Base-by-base conservation (phyloP, 2,888 invertebrate species). In the Hemaris fuciformis region DNA sequence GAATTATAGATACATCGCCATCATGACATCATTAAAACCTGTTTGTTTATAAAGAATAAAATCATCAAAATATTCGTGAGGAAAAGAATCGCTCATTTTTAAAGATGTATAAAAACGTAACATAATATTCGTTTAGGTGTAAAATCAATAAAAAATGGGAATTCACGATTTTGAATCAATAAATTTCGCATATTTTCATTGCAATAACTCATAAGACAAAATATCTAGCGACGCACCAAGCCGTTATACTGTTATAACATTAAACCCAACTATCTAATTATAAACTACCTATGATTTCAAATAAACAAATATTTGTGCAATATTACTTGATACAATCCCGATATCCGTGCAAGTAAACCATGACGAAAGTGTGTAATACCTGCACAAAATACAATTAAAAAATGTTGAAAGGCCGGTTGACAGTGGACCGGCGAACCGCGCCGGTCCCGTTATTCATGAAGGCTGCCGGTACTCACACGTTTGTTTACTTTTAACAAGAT, bases 401-500 rank as follows among this genome's bases (percentile, higher is more conserved):
- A 38, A 38, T 38, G 38, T 38, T n/a, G 38, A n/a, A 38, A 10
- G 15, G 27, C 15, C 25, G 13, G 15, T 27, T 18, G 27, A 58
- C 56, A 59, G 59, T 48, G 63, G 63, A 66, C 62, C 64, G 71
- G 66, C 31, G 27, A 53, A 31, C 53, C 53, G 15, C 27, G 18
- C 53, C 31, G 31, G 63, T 63, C 20, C 45, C 25, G 45, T 46
- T 71, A 86, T 89, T 88, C 77, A 85, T 86, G 85, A 83, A 84
- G 77, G 73, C 74, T 76, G 76, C 71, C 68, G 38, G 77, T 81
- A 90, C 91, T 90, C 86, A 92, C 91, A 80, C 78, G 85, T 90
- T 91, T 91, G 90, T 91, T 91, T 91, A 88, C 82, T 83, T 85
- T 89, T 88, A 91, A 91, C 85, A 77, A 85, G 90, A 91, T 91